A percentile compares a stretch with the other conserved stretches of the same genome.
Evolutionary conservation across 2,797 vertebrate species (phyloP).

Genomic region (Sylvilagus floridanus): DNA sequence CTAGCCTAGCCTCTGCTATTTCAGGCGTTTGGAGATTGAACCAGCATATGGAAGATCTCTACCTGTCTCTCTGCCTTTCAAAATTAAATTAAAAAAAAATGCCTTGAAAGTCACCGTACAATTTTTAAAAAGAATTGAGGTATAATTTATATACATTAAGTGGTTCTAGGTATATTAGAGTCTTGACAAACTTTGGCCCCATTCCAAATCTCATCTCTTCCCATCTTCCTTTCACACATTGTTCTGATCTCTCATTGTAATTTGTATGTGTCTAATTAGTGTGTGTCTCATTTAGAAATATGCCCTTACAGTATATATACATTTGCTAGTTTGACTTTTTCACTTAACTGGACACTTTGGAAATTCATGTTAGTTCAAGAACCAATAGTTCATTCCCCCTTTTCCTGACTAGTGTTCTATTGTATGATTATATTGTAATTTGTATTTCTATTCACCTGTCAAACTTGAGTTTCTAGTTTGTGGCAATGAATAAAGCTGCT

Average conservation of each 20-base stretch:
- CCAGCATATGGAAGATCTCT: no score
- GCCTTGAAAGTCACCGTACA: no score
- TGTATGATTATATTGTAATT: background rate
- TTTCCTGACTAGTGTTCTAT: background rate
- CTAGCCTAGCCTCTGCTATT: no score
- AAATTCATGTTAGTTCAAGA: background rate
- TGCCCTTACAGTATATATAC: background rate
- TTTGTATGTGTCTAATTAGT: background rate
- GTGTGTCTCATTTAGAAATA: background rate
- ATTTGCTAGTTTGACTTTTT: background rate
- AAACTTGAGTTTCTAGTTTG: background rate
- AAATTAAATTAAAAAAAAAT: no score
- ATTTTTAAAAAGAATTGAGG: background rate
- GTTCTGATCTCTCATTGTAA: background rate
- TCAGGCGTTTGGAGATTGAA: no score
- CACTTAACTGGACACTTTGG: background rate
- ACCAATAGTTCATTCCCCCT: background rate
- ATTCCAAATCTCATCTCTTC: background rate
- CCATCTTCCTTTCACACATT: background rate
- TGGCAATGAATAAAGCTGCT: slow-evolving; percentile 34
- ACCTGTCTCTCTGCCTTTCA: no score
- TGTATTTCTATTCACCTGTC: background rate
- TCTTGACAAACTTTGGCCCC: background rate
- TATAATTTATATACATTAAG: background rate
- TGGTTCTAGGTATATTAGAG: background rate